These are phyloP conservation scores for Myrmecophaga tridactyla DNA, from an alignment of 2,113 vertebrate species.

Conservation along the genomic window DNA sequence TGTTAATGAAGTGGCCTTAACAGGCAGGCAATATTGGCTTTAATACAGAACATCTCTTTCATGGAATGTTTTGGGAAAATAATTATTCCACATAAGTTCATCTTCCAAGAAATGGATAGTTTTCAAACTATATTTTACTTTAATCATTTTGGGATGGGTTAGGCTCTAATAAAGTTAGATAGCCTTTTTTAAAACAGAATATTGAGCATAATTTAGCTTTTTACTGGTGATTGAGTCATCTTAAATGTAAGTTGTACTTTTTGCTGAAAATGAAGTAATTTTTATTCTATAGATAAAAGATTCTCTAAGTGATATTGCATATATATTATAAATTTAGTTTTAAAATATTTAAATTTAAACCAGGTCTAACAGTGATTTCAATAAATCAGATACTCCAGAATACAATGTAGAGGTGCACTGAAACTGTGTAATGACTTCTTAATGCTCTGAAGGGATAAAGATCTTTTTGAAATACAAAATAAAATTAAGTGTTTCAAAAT, in stretches of 20 bases:
- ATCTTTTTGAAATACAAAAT: too few species aligned
- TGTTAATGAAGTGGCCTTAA: not conserved
- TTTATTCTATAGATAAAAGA: too few species aligned
- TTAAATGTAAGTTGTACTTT: not conserved
- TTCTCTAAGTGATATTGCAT: too few species aligned
- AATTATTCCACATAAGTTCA: not conserved
- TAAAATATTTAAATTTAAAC: too few species aligned
- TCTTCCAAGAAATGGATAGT: not conserved
- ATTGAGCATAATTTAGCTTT: not conserved
- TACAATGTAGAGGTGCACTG: too few species aligned
- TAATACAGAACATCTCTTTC: not conserved
- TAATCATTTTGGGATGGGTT: not conserved
- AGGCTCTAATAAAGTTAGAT: not conserved
- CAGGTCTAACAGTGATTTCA: too few species aligned
- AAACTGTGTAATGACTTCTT: too few species aligned
- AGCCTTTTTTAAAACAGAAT: not conserved
- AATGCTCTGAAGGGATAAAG: too few species aligned
- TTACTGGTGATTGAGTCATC: not conserved
- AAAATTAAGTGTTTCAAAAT: too few species aligned
- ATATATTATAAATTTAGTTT: too few species aligned
- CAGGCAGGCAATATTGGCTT: not conserved
- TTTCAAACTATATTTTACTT: not conserved
- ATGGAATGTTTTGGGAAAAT: not conserved
- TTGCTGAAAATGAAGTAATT: not conserved
- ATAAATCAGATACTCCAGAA: too few species aligned